These are phyloP conservation scores for Leuctra nigra DNA, from an alignment of 2,888 invertebrate species.

Conservation along the genomic window DNA sequence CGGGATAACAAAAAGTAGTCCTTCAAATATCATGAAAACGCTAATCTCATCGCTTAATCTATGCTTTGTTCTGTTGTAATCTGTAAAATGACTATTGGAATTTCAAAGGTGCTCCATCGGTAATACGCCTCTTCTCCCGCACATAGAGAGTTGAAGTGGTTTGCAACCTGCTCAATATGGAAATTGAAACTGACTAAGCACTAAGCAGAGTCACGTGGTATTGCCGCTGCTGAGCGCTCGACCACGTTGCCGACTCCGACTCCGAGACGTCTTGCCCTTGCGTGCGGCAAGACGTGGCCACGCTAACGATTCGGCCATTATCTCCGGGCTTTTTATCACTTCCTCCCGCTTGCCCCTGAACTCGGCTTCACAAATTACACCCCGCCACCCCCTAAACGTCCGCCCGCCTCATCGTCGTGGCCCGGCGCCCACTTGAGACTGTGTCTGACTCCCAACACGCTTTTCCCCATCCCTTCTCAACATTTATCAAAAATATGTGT, in stretches of 20 bases:
- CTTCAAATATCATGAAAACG: no score
- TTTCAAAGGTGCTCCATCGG: no score
- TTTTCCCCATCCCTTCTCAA: not conserved
- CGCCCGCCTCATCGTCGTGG: no score
- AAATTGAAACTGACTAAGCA: constrained; percentile 1
- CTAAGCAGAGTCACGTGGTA: not conserved
- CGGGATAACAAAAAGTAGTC: no score
- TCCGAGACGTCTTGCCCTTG: not conserved
- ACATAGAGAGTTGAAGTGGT: no score
- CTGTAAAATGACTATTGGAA: no score
- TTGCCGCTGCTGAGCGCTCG: not conserved
- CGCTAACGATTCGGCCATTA: not conserved
- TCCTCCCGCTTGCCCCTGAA: not conserved
- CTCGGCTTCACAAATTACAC: not conserved
- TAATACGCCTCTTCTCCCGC: no score
- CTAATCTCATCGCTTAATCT: no score
- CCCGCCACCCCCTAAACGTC: not conserved
- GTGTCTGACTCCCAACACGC: not conserved
- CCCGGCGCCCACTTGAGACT: not conserved
- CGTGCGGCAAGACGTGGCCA: not conserved
- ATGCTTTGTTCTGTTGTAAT: no score
- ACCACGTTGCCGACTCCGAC: not conserved
- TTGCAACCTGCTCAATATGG: constrained; percentile 1
- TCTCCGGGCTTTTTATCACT: constrained; percentile 6
- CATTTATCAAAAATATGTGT: not conserved